Evolutionary conservation across 2,797 vertebrate genomes (phyloP).

Genomic region (Artibeus jamaicensis): DNA sequence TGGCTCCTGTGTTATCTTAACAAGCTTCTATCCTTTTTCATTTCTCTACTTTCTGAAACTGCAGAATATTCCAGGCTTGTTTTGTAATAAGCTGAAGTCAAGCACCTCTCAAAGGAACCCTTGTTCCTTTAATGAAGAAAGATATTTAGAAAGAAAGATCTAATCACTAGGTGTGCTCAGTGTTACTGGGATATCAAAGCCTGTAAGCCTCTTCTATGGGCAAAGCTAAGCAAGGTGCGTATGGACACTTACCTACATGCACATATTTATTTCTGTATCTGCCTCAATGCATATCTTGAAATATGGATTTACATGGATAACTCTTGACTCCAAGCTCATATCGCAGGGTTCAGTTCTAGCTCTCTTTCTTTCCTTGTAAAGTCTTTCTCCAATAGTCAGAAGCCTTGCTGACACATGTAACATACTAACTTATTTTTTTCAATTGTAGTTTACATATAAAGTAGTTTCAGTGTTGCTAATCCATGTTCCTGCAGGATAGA

Average conservation of each 20-base stretch:
- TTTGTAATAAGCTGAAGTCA: not conserved
- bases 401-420: not conserved
- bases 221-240: not conserved
- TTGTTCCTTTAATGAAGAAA: not conserved
- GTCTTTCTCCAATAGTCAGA: not conserved
- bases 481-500: not conserved
- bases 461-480: not conserved
- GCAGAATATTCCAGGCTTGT: not conserved
- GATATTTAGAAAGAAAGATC: not conserved
- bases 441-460: not conserved
- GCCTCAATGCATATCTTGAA: not conserved
- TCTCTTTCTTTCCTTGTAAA: not conserved
- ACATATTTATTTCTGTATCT: not conserved
- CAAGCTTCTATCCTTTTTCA: not conserved
- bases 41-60: not conserved
- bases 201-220: not conserved
- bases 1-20: not conserved
- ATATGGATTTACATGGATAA: not conserved
- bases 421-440: not conserved
- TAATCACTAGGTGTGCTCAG: not conserved
- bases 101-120: not conserved
- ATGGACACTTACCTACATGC: not conserved
- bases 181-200: not conserved
- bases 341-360: not conserved
- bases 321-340: not conserved